phyloP scores from a whole-genome alignment of 2,888 invertebrate species.

The Ophraella communa region DNA sequence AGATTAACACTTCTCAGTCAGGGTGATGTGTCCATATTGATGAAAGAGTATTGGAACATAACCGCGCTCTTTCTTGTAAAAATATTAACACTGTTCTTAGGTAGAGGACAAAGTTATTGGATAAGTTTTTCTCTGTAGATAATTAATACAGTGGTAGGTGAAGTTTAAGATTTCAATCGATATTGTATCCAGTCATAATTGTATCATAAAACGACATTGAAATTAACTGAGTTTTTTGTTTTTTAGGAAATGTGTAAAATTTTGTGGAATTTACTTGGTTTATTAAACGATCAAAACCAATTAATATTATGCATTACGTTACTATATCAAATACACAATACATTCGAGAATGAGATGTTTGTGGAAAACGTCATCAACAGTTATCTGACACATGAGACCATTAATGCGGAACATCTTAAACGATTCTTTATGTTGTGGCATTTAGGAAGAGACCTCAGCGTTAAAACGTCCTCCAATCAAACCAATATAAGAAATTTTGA shows the following conservation, averaged over 20 bases:
- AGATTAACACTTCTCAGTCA: too few species aligned
- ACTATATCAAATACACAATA: conserved; percentile 79
- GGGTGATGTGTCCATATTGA: too few species aligned
- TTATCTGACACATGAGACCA: conserved; percentile 59
- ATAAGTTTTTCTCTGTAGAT: too few species aligned
- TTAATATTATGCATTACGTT: conserved; percentile 71
- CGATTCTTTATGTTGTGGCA: conserved; percentile 78
- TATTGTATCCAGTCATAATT: too few species aligned
- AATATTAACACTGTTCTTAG: too few species aligned
- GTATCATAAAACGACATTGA: too few species aligned
- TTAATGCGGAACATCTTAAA: conserved; percentile 67
- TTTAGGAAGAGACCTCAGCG: conserved; percentile 73
- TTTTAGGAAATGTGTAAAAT: conserved; percentile 69
- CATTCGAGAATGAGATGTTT: conserved; percentile 63
- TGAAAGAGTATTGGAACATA: too few species aligned
- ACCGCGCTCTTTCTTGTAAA: too few species aligned
- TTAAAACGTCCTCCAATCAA: conserved; percentile 58
- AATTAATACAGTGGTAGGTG: too few species aligned
- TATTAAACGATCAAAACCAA: conserved; percentile 64
- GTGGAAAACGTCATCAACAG: conserved; percentile 75
- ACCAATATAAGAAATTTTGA: conserved; percentile 66
- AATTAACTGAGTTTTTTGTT: too few species aligned
- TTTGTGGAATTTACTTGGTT: conserved; percentile 75
- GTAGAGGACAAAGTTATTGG: too few species aligned
- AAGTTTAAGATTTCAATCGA: too few species aligned